A percentile compares a stretch with the other conserved stretches of the same genome.
Conservation (phyloP, 2,797 vertebrate species). For the Pipistrellus pygmaeus region DNA sequence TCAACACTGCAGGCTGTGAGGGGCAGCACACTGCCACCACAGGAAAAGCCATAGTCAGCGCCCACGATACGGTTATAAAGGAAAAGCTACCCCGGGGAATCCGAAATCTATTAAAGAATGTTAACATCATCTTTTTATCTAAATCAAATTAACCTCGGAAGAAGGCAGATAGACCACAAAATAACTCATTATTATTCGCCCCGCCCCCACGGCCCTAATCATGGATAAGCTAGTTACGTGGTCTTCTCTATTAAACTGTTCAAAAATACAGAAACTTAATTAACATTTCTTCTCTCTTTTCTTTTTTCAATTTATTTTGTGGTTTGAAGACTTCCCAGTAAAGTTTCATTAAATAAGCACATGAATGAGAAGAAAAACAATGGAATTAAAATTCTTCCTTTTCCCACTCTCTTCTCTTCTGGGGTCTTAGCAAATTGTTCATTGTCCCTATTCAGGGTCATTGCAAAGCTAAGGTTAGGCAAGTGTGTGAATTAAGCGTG, state of each 20-base stretch:
- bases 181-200: constrained; percentile 78
- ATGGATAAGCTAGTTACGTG: constrained; percentile 68
- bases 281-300: constrained; percentile 45
- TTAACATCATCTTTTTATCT: constrained; percentile 77
- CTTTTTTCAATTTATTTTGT: constrained; percentile 81
- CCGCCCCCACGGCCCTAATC: constrained; percentile 79
- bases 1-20: neutral
- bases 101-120: constrained; percentile 82
- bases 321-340: constrained; percentile 74
- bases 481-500: neutral
- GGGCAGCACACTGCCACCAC: neutral
- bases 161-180: constrained; percentile 72
- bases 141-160: constrained; percentile 80
- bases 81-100: constrained; percentile 62
- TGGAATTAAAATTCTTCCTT: constrained; percentile 60
- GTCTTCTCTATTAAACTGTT: constrained; percentile 53
- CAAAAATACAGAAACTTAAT: constrained; percentile 69
- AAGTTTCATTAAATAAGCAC: constrained; percentile 47
- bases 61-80: constrained; percentile 29
- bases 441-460: neutral
- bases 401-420: constrained; percentile 24
- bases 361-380: neutral
- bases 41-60: constrained; percentile 46
- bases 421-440: constrained; percentile 17
- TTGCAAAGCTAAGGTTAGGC: neutral